phyloP scores from a whole-genome alignment of 2,888 invertebrate genomes.

The Hipparchia sbordonii region DNA sequence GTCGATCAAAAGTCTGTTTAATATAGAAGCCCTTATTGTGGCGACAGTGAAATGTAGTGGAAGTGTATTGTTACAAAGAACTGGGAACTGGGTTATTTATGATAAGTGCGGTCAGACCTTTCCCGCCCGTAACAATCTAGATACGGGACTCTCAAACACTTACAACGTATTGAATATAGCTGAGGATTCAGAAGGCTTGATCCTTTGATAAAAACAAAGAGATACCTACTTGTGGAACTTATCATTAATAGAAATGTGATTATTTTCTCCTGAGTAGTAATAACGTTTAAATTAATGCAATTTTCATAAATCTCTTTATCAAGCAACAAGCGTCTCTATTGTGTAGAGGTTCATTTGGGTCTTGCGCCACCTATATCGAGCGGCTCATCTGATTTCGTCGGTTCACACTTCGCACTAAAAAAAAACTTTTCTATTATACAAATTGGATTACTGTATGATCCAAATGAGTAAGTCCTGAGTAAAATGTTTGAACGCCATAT shows the following conservation, averaged over 20 bases:
- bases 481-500: background rate
- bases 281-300: too few relatives aligned
- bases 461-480: background rate
- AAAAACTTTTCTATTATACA: too few relatives aligned
- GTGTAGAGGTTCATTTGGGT: too few relatives aligned
- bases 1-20: background rate
- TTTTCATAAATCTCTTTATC: too few relatives aligned
- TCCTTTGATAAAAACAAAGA: background rate
- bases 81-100: constrained; percentile 20
- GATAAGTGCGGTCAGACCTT: constrained; percentile 21
- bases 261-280: too few relatives aligned
- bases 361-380: too few relatives aligned
- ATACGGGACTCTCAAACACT: constrained; percentile 5
- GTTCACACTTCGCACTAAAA: too few relatives aligned
- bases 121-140: constrained; percentile 15
- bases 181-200: background rate
- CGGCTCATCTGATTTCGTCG: too few relatives aligned
- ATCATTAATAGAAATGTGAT: too few relatives aligned
- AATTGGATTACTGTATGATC: too few relatives aligned
- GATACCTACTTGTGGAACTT: too few relatives aligned
- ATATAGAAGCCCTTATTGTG: background rate
- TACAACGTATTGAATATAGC: constrained; percentile 14
- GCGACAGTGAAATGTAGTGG: constrained; percentile 13
- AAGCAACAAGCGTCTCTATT: too few relatives aligned
- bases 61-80: constrained; percentile 16